Percentiles rank a stretch among this genome's conserved stretches.
Conservation (phyloP, 2,888 invertebrate species). For the Drosophila planitibia region DNA sequence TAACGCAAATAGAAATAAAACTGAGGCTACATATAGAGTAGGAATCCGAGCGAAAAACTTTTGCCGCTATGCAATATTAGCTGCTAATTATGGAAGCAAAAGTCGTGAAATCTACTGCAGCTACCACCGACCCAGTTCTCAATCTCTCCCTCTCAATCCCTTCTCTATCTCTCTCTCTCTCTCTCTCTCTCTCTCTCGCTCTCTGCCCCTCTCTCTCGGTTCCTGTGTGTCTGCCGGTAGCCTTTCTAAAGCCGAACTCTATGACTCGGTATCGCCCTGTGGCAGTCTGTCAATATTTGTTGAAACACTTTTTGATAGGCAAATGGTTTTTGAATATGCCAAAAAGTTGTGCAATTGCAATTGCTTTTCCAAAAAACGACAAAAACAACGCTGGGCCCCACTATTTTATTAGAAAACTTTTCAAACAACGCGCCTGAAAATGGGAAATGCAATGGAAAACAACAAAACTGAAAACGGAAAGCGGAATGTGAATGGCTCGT, state of each 20-base stretch:
- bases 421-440: constrained; percentile 25
- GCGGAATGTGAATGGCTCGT: constrained; percentile 26
- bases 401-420: constrained; percentile 80
- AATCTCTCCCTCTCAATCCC: not conserved
- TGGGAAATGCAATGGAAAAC: constrained; percentile 34
- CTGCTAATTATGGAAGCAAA: constrained; percentile 72
- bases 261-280: constrained; percentile 42
- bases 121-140: constrained; percentile 48
- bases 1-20: constrained; percentile 76
- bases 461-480: constrained; percentile 11
- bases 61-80: constrained; percentile 77
- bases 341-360: constrained; percentile 75
- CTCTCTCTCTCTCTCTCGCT: not conserved
- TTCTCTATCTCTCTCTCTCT: not conserved
- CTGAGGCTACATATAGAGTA: constrained; percentile 44
- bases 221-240: constrained; percentile 1
- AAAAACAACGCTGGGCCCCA: constrained; percentile 47
- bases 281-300: constrained; percentile 84
- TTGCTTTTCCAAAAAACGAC: constrained; percentile 56
- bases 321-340: constrained; percentile 79
- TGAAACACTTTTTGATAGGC: constrained; percentile 81
- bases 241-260: constrained; percentile 24
- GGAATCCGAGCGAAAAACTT: constrained; percentile 62
- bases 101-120: constrained; percentile 34
- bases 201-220: not conserved